phyloP scores from a whole-genome alignment of 1,140 invertebrate species.

The Zophobas atratus region DNA sequence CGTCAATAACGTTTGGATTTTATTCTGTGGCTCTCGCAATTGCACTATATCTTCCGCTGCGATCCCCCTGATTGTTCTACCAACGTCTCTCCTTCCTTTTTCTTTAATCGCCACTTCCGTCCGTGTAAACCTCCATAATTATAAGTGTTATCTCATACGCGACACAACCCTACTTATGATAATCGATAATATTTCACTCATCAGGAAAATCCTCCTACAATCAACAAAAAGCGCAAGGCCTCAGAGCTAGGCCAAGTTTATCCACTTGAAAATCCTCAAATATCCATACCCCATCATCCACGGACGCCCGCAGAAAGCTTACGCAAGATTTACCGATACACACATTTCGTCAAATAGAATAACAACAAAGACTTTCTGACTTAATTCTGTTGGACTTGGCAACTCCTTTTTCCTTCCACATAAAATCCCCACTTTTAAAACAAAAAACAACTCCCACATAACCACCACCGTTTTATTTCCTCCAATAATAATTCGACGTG shows the following conservation, averaged over 20 bases:
- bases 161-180: background rate
- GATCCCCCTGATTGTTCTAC: background rate
- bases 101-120: background rate
- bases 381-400: slow-evolving; percentile 9
- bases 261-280: slow-evolving; percentile 29
- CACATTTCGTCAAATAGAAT: slow-evolving; percentile 23
- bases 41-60: slow-evolving; percentile 7
- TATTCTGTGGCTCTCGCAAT: slow-evolving; percentile 25
- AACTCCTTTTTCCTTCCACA: slow-evolving; percentile 1
- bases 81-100: background rate
- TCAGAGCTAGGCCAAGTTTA: slow-evolving; percentile 7
- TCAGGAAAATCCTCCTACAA: slow-evolving; percentile 15
- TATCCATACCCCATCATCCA: slow-evolving; percentile 30
- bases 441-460: no score
- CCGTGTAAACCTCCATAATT: background rate
- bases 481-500: no score
- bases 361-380: slow-evolving; percentile 5
- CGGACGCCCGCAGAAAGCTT: slow-evolving; percentile 21
- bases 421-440: background rate
- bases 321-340: slow-evolving; percentile 29
- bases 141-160: slow-evolving; percentile 3
- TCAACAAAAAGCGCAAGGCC: slow-evolving; percentile 22
- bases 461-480: no score
- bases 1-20: slow-evolving; percentile 40
- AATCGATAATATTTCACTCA: background rate